A percentile compares a stretch with the other conserved stretches of the same genome.
These are phyloP conservation scores for Nomada goodeniana DNA, from an alignment of 2,888 invertebrate species.

Conservation along the genomic window DNA sequence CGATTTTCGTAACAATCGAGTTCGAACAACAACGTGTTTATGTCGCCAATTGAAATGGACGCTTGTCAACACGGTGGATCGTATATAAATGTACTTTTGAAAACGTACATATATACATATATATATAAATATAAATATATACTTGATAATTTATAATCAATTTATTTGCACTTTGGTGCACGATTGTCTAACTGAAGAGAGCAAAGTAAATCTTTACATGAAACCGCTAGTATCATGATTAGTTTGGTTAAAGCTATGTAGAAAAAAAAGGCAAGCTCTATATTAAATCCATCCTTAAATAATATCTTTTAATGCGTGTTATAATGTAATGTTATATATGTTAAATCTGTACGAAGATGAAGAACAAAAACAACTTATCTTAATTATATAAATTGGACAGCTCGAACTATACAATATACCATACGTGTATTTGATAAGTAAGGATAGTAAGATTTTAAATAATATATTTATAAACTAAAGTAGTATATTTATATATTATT, in stretches of 20 bases:
- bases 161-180: conserved; percentile 41
- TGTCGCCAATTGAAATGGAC: conserved; percentile 21
- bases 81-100: conserved; percentile 41
- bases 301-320: conserved; percentile 41
- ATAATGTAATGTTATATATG: conserved; percentile 22
- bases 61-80: conserved; percentile 20
- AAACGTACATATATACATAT: conserved; percentile 32
- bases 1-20: conserved; percentile 19
- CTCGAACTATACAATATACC: conserved; percentile 28
- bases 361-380: conserved; percentile 12
- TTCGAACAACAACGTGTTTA: conserved; percentile 24
- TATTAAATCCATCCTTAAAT: conserved; percentile 63
- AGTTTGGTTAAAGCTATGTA: conserved; percentile 29
- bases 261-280: conserved; percentile 59
- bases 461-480: conserved; percentile 51
- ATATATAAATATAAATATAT: no score
- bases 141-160: conserved; percentile 31
- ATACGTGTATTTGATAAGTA: conserved; percentile 37
- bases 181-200: conserved; percentile 28
- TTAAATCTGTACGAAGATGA: conserved; percentile 33
- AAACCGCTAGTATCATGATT: conserved; percentile 26
- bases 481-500: conserved; percentile 53
- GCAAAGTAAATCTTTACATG: conserved; percentile 35
- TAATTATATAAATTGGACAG: conserved; percentile 42
- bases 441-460: conserved; percentile 38